phyloP scores from a whole-genome alignment of 2,888 invertebrate species.

The Tanaodytes sp. region DNA sequence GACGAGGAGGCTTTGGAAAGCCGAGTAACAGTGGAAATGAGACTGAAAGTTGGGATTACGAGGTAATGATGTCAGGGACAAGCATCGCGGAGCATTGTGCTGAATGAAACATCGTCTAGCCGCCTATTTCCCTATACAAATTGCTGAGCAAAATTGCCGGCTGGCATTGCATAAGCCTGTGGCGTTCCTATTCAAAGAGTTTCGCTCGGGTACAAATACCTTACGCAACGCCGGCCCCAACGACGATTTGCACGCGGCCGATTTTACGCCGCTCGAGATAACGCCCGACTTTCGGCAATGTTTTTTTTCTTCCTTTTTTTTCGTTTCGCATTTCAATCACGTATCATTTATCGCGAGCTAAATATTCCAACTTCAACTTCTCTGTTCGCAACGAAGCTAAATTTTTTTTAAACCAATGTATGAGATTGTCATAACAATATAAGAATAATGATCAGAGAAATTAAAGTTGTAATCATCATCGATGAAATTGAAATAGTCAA shows the following conservation, averaged over 20 bases:
- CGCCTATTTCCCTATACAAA: constrained; percentile 56
- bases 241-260: constrained; percentile 9
- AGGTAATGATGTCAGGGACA: constrained; percentile 70
- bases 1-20: constrained; percentile 18
- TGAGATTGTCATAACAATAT: too few relatives aligned
- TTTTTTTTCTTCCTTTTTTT: too few relatives aligned
- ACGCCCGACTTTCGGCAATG: constrained; percentile 1
- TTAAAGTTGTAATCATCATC: too few relatives aligned
- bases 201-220: constrained; percentile 22
- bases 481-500: too few relatives aligned
- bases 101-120: constrained; percentile 51
- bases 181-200: constrained; percentile 39
- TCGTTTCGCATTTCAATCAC: too few relatives aligned
- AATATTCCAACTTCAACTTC: too few relatives aligned
- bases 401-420: too few relatives aligned
- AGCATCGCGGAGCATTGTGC: constrained; percentile 41
- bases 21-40: constrained; percentile 65
- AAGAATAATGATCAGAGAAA: too few relatives aligned
- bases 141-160: constrained; percentile 48
- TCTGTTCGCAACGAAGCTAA: too few relatives aligned
- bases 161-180: constrained; percentile 36
- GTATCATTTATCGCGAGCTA: too few relatives aligned
- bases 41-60: constrained; percentile 69
- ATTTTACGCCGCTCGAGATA: constrained; percentile 10
- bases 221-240: constrained; percentile 28